Conservation (phyloP, 2,797 vertebrate genomes). For the Lates japonicus region DNA sequence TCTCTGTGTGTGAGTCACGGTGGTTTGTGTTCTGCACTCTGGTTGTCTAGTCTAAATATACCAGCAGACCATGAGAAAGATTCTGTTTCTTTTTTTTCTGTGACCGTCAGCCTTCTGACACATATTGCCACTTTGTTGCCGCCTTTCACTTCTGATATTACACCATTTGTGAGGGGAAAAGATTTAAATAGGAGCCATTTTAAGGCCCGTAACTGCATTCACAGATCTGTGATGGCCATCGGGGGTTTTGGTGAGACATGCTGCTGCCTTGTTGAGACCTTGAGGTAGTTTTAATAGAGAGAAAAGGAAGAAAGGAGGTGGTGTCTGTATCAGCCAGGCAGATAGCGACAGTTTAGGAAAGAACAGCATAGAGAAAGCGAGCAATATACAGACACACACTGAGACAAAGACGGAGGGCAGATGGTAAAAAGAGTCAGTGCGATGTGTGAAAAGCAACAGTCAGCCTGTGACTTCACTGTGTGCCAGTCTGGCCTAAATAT, state of each 20-base stretch:
- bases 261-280: constrained; percentile 59
- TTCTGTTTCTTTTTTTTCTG: constrained; percentile 52
- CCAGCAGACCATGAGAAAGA: constrained; percentile 72
- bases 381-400: constrained; percentile 39
- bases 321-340: constrained; percentile 36
- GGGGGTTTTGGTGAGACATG: constrained; percentile 29
- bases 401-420: constrained; percentile 69
- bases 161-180: constrained; percentile 37
- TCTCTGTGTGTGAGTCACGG: constrained; percentile 63
- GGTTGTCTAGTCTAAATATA: constrained; percentile 78
- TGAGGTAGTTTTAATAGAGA: constrained; percentile 61
- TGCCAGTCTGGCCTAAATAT: constrained; percentile 74
- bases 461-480: constrained; percentile 61
- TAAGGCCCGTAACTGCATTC: constrained; percentile 52
- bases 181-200: constrained; percentile 67
- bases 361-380: constrained; percentile 17
- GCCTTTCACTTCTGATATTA: constrained; percentile 59
- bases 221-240: constrained; percentile 56
- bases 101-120: constrained; percentile 69
- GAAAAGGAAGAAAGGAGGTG: constrained; percentile 48
- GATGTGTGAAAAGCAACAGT: constrained; percentile 76
- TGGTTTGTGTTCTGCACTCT: constrained; percentile 57
- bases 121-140: constrained; percentile 49
- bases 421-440: constrained; percentile 65
- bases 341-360: constrained; percentile 40